Evolutionary conservation across 1,140 invertebrate genomes (phyloP).

Genomic region (Sogatella furcifera): DNA sequence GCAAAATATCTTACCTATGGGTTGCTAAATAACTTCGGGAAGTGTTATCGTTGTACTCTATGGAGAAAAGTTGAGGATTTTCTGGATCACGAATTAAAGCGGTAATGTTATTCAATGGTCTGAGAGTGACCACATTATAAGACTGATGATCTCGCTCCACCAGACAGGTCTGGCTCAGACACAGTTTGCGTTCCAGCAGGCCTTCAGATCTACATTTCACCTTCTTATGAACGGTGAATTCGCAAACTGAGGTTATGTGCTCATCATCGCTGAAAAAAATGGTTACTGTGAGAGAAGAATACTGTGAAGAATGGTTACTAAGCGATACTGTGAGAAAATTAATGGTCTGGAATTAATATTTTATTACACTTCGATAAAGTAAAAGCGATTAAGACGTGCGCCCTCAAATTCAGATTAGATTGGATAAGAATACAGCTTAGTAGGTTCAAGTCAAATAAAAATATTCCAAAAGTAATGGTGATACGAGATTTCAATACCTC

Average conservation of each 20-base stretch:
- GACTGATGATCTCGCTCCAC: constrained; percentile 93
- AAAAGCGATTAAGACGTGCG: no score
- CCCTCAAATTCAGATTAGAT: no score
- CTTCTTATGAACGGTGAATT: constrained; percentile 87
- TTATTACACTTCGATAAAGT: no score
- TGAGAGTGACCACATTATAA: constrained; percentile 81
- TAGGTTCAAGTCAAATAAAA: no score
- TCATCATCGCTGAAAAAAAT: constrained; percentile 59
- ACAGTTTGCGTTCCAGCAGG: constrained; percentile 76
- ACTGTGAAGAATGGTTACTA: no score
- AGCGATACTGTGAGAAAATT: no score
- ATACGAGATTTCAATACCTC: no score
- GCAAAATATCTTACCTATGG: constrained; percentile 50
- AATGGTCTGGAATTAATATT: no score
- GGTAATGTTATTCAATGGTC: constrained; percentile 83
- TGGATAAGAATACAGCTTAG: no score
- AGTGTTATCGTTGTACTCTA: constrained; percentile 91
- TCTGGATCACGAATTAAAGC: constrained; percentile 79
- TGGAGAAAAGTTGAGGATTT: constrained; percentile 87
- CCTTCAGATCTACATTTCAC: constrained; percentile 62
- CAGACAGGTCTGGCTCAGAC: constrained; percentile 89
- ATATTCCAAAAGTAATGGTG: no score
- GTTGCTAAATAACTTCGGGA: constrained; percentile 77
- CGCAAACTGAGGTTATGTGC: constrained; percentile 80
- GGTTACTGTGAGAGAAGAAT: no score